phyloP scores from a whole-genome alignment of 2,797 vertebrate genomes.

The Ceryle rudis region DNA sequence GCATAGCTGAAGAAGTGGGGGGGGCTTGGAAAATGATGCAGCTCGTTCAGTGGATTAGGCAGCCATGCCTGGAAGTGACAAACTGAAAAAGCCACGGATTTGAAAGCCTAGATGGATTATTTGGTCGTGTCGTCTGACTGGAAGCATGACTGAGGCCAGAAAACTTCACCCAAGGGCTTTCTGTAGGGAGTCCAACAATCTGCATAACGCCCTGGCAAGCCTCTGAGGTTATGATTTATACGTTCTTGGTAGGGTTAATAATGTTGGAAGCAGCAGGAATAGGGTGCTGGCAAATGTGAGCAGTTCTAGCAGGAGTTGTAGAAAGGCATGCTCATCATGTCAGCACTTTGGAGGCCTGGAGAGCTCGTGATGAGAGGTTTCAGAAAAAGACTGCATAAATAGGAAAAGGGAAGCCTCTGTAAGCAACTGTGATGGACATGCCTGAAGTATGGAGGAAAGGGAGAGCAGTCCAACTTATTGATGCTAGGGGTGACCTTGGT shows the following conservation, averaged over 20 bases:
- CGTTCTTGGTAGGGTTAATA: background rate
- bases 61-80: conserved; percentile 44
- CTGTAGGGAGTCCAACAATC: background rate
- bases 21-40: conserved; percentile 3
- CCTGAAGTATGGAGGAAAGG: background rate
- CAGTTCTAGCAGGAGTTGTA: background rate
- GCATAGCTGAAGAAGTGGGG: background rate
- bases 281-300: background rate
- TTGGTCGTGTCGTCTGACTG: background rate
- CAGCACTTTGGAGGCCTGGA: conserved; percentile 15
- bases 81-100: background rate
- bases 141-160: background rate
- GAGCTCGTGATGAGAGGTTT: conserved; percentile 8
- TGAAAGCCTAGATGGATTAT: conserved; percentile 14
- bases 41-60: conserved; percentile 23
- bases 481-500: background rate
- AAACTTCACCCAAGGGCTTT: background rate
- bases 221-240: background rate
- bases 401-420: background rate
- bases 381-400: background rate
- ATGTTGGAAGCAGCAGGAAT: background rate
- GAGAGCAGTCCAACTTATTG: background rate
- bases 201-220: background rate
- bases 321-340: conserved; percentile 2
- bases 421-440: background rate